phyloP scores from a whole-genome alignment of 1,140 invertebrate species.

The Plodia interpunctella region DNA sequence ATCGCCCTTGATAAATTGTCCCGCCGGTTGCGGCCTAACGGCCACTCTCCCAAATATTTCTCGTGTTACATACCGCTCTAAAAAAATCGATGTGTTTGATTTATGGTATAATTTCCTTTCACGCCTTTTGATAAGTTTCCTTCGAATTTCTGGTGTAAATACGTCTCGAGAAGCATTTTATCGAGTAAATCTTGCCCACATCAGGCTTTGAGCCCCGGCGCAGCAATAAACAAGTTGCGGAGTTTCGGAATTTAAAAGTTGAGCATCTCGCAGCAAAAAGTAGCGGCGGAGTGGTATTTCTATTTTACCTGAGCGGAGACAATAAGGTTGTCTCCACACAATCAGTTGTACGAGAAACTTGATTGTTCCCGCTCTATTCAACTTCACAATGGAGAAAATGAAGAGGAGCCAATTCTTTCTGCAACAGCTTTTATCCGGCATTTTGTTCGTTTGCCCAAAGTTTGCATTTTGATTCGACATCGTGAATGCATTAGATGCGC shows the following conservation, averaged over 20 bases:
- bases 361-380: constrained; percentile 73
- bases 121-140: constrained; percentile 44
- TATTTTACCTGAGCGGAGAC: constrained; percentile 70
- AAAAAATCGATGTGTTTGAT: constrained; percentile 54
- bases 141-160: constrained; percentile 23
- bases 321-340: constrained; percentile 73
- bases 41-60: constrained; percentile 56
- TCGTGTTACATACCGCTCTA: constrained; percentile 50
- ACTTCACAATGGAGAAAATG: constrained; percentile 74
- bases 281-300: constrained; percentile 60
- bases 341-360: constrained; percentile 68
- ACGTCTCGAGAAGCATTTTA: constrained; percentile 21
- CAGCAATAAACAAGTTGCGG: constrained; percentile 36
- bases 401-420: constrained; percentile 72
- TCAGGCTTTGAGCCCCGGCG: constrained; percentile 29
- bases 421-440: constrained; percentile 59
- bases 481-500: constrained; percentile 57
- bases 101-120: constrained; percentile 57
- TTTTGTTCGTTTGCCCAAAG: constrained; percentile 66
- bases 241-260: constrained; percentile 68
- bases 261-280: constrained; percentile 58
- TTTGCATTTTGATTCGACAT: constrained; percentile 59
- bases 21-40: constrained; percentile 50
- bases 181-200: constrained; percentile 27
- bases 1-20: constrained; percentile 65